Base-by-base conservation (phyloP, 2,797 vertebrate genomes). In the Enteromius trimaculatus region DNA sequence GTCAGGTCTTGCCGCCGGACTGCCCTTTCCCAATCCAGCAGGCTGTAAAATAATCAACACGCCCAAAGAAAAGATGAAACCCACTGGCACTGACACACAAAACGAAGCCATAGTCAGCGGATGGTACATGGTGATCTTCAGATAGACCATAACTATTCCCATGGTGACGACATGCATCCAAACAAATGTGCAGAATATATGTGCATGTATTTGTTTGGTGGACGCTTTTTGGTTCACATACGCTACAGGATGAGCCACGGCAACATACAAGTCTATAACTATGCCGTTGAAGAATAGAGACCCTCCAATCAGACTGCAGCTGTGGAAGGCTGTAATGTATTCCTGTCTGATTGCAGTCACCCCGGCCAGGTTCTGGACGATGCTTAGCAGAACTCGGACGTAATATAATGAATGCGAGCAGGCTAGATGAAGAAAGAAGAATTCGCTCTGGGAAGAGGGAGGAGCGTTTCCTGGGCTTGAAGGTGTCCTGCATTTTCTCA, bases 201-300 rank as follows among this genome's bases (percentile, higher is more conserved):
- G 26, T 11, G 58, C 29, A 11, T 60, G 37, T 2, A 26, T 75
- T 44, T 6, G 66, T 2, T 76, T 83, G 66, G 68, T 85, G 23
- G 62, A 72, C 1, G 44, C 49, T 66, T 65, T 87, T 37, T 74
- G 74, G 16, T 31, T 77, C 6, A 84, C 64, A 10, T 85, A 85
- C 1, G 6, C 51, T 29, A 85, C n/a, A 0, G 86, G 88, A 80
- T 84, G 66, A 71, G 64, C 84, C 16, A 89, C 87, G 4, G 88
- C 85, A 3, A 88, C 4, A 34, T 85, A 88, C 68, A 81, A 80
- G 77, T 84, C 84, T 42, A 75, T 0, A 10, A 71, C 66, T 23
- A 87, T 78, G 44, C 16, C 51, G 3, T 58, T 3, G 8, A 85
- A 68, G 39, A 84, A 82, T n/a, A 85, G 6, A 2, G 85, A 58